Evolutionary conservation across 2,113 vertebrate genomes (phyloP).

Genomic region (Pomatostomus ruficeps): DNA sequence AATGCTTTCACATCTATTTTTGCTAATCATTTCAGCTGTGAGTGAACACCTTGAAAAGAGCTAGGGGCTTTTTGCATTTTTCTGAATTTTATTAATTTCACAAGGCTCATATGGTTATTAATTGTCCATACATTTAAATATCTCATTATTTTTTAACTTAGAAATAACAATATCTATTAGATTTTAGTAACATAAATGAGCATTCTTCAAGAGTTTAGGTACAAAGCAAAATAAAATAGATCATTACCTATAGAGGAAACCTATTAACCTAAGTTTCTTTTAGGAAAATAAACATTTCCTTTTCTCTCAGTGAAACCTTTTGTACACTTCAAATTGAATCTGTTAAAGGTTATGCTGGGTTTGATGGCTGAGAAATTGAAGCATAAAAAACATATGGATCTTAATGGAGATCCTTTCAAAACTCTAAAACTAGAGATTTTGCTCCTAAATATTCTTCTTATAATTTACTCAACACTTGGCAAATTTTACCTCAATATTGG

Average conservation of each 20-base stretch:
- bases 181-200: neutral
- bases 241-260: neutral
- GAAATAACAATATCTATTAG: neutral
- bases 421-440: neutral
- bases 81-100: neutral
- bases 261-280: neutral
- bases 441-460: neutral
- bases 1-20: neutral
- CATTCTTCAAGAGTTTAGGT: neutral
- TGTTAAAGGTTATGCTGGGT: neutral
- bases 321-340: neutral
- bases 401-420: neutral
- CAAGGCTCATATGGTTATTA: neutral
- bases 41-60: neutral
- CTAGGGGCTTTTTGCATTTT: neutral
- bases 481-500: neutral
- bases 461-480: neutral
- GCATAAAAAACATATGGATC: neutral
- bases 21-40: neutral
- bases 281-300: neutral
- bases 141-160: neutral
- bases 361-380: neutral
- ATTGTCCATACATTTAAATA: neutral
- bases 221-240: neutral
- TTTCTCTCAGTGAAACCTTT: neutral